Percentiles rank a stretch among this genome's conserved stretches.
phyloP scores from a whole-genome alignment of 2,797 vertebrate species.

The Hapalemur alaotrensis region DNA sequence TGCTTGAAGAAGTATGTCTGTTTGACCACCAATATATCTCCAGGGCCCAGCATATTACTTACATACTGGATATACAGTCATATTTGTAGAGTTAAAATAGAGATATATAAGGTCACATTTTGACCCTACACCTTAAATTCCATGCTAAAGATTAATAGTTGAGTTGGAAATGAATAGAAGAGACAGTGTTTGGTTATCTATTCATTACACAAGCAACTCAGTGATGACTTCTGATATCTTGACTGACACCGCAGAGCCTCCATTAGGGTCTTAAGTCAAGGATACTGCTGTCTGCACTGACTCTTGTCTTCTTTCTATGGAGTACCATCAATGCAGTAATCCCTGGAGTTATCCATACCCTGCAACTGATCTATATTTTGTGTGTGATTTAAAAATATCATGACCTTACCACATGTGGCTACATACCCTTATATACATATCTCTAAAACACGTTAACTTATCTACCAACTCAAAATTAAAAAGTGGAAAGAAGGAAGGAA shows the following conservation, averaged over 20 bases:
- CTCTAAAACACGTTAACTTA: neutral
- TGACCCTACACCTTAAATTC: neutral
- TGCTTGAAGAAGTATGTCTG: neutral
- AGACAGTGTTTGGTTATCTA: neutral
- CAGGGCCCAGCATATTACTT: neutral
- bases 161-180: neutral
- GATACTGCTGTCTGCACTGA: neutral
- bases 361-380: neutral
- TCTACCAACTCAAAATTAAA: neutral
- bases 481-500: rapidly evolving
- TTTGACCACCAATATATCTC: neutral
- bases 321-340: neutral
- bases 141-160: neutral
- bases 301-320: neutral
- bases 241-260: rapidly evolving
- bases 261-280: neutral
- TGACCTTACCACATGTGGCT: neutral
- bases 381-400: neutral
- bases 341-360: neutral
- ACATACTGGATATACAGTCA: neutral
- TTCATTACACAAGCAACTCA: neutral
- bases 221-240: neutral
- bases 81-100: neutral
- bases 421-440: neutral
- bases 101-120: neutral